phyloP scores from a whole-genome alignment of 2,888 invertebrate species.

The Yponomeuta malinellus region DNA sequence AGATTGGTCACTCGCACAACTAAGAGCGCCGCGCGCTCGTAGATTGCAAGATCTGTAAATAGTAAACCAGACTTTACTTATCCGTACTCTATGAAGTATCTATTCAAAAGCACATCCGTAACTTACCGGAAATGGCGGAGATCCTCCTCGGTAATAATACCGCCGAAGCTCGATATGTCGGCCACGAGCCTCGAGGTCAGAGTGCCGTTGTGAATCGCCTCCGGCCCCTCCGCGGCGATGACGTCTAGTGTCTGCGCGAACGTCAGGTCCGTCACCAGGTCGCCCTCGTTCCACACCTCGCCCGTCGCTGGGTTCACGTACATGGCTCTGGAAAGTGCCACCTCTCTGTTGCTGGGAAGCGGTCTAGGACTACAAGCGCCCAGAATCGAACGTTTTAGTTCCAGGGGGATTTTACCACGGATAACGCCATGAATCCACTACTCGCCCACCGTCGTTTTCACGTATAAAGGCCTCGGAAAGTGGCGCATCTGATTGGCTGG shows the following conservation, averaged over 20 bases:
- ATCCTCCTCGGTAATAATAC: constrained; percentile 87
- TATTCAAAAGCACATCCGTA: too few species aligned
- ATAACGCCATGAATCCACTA: too few species aligned
- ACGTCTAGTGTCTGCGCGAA: constrained; percentile 82
- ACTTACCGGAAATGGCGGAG: constrained; percentile 80
- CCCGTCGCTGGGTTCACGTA: constrained; percentile 79
- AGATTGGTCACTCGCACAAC: too few species aligned
- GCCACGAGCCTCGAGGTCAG: constrained; percentile 79
- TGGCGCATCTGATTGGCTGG: too few species aligned
- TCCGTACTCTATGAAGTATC: too few species aligned
- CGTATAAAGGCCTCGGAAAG: too few species aligned
- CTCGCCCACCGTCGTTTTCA: too few species aligned
- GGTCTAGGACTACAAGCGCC: neutral
- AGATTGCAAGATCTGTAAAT: too few species aligned
- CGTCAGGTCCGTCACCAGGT: constrained; percentile 77
- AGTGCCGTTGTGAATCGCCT: constrained; percentile 84
- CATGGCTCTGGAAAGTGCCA: constrained; percentile 50
- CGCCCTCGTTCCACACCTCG: constrained; percentile 77
- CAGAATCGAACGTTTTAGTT: neutral
- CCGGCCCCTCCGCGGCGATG: constrained; percentile 81
- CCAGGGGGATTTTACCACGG: too few species aligned
- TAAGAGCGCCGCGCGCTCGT: too few species aligned
- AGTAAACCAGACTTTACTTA: too few species aligned
- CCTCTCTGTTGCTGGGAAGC: neutral
- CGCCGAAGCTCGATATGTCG: constrained; percentile 82